Evolutionary conservation across 2,113 vertebrate species (phyloP), one percentile per base, ranked within the genome.

Genomic region (Elephantulus edwardii): DNA sequence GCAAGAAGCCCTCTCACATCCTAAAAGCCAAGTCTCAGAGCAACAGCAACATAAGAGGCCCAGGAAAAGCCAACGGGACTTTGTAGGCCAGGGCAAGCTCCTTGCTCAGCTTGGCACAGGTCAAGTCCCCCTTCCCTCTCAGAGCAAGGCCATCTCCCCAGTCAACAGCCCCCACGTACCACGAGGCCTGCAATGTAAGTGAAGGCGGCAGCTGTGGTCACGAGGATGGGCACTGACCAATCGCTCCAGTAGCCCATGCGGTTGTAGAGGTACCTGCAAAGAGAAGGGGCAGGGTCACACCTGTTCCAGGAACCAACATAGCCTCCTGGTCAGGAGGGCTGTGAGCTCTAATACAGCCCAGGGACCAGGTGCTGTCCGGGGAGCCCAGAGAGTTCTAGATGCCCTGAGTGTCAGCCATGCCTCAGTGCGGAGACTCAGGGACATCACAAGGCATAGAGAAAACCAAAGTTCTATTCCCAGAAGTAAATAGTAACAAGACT

Each of bases 211-310:
- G 98, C 98, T 83, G 99, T 98, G 86, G 98, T 98, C 14, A 98
- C 94, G 0, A 99, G 97, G 75, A 99, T 98, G 71, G 99, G 98
- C 93, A 99, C 96, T 0, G 99, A 99, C 98, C 99, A 99, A 88
- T 99, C 99, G 40, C 97, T 98, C 99, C 99, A 99, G 52, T 98
- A 98, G 62, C 98, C 99, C 90, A 98, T 98, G 72, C 97, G 97
- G 94, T 99, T 99, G 95, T 99, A 99, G 40, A 99, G 97, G 93
- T 98, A 98, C 99, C 99, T 99, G 97, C n/a, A 96, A 54, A 79
- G 86, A 85, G 46, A 78, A 50, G 54, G 56, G 26, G 10, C 30
- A 50, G 38, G 30, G 48, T 95, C 79, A 89, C 72, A 87, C 22
- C 80, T 26, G 44, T 56, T 44, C 66, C 52, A 64, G 82, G n/a